Evolutionary conservation across 2,888 invertebrate species (phyloP).

Genomic region (Azorinus chamasolen): DNA sequence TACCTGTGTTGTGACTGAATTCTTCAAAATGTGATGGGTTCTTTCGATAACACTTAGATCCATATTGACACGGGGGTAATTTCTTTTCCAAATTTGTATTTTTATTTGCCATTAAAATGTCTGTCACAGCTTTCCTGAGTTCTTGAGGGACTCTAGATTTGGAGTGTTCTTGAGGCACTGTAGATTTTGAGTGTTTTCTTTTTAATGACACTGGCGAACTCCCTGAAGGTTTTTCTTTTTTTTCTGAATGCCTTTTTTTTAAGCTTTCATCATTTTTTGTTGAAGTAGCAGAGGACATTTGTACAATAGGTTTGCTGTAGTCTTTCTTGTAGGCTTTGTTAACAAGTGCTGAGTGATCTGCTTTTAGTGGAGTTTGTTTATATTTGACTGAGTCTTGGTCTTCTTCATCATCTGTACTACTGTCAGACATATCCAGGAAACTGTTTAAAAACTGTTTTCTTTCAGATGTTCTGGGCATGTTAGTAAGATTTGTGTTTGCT

Average conservation of each 20-base stretch:
- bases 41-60: constrained; percentile 92
- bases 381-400: not conserved
- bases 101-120: constrained; percentile 33
- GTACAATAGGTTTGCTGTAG: constrained; percentile 35
- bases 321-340: constrained; percentile 48
- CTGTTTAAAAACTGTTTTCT: constrained; percentile 49
- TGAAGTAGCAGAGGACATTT: not conserved
- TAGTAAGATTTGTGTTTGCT: not conserved
- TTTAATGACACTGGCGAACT: constrained; percentile 16
- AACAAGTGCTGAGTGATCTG: not conserved
- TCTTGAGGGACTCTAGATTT: constrained; percentile 28
- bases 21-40: constrained; percentile 95
- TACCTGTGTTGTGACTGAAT: constrained; percentile 90
- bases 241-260: constrained; percentile 5
- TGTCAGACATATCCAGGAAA: constrained; percentile 51
- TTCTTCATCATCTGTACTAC: constrained; percentile 30
- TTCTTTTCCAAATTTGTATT: constrained; percentile 27
- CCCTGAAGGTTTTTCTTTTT: not conserved
- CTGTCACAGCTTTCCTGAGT: constrained; percentile 58
- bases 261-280: not conserved
- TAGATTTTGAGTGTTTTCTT: constrained; percentile 39
- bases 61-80: constrained; percentile 90
- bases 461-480: constrained; percentile 4
- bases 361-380: not conserved
- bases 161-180: constrained; percentile 24